Conservation (phyloP, 2,797 vertebrate species). For the Schizopygopsis pylzovi region DNA sequence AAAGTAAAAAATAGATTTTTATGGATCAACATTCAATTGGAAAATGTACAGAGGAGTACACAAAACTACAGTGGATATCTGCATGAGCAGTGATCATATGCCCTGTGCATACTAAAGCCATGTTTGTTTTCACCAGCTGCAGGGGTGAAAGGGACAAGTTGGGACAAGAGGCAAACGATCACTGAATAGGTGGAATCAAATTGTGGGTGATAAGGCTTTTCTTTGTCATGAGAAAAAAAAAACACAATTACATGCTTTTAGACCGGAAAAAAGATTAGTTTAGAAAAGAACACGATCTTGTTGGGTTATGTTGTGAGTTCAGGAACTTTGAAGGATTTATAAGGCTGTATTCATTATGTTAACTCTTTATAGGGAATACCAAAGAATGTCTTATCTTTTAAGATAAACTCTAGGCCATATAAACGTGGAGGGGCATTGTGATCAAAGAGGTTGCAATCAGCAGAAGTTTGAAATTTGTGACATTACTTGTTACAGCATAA, state of each 20-base stretch:
- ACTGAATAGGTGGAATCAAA: constrained; percentile 37
- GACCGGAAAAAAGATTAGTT: neutral
- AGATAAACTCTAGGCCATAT: neutral
- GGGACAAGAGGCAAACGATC: constrained; percentile 53
- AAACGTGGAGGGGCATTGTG: constrained; percentile 31
- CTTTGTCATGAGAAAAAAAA: neutral
- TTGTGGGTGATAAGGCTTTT: constrained; percentile 23
- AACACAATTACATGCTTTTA: neutral
- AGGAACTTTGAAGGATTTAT: neutral
- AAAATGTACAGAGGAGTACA: neutral
- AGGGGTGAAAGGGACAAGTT: constrained; percentile 49
- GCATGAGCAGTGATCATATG: constrained; percentile 38
- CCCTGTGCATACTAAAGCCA: constrained; percentile 43
- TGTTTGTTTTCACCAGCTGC: constrained; percentile 57
- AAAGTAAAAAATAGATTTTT: neutral
- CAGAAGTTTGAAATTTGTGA: neutral
- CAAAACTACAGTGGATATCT: neutral
- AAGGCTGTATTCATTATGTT: neutral
- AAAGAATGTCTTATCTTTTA: constrained; percentile 14
- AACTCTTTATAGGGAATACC: neutral
- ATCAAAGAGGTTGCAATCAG: constrained; percentile 1
- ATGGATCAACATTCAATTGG: neutral
- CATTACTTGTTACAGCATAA: neutral
- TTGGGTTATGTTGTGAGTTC: neutral
- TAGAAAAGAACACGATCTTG: neutral